These are phyloP conservation scores for Amitus sp. DNA, from an alignment of 2,888 invertebrate genomes.

Conservation along the genomic window DNA sequence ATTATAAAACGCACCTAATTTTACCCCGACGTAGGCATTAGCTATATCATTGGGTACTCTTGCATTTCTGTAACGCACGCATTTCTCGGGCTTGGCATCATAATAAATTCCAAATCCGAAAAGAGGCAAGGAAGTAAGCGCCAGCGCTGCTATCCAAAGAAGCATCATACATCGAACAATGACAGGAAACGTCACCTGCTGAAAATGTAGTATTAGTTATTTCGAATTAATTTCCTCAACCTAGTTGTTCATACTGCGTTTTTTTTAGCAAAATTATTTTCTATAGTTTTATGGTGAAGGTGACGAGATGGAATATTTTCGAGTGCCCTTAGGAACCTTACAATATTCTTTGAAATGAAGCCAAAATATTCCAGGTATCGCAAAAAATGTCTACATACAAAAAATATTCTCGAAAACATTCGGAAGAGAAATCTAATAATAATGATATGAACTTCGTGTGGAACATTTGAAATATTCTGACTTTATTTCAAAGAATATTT, in stretches of 20 bases:
- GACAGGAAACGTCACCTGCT: conserved; percentile 85
- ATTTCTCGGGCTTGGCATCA: conserved; percentile 66
- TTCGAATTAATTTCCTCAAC: conserved; percentile 10
- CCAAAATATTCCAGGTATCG: too few relatives aligned
- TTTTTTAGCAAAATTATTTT: too few relatives aligned
- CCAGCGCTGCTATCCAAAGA: conserved; percentile 76
- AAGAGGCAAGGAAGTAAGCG: conserved; percentile 80
- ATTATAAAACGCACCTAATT: conserved; percentile 75
- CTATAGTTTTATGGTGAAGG: too few relatives aligned
- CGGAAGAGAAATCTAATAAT: too few relatives aligned
- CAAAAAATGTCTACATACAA: too few relatives aligned
- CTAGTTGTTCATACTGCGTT: too few relatives aligned
- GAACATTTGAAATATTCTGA: too few relatives aligned
- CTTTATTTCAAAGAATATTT: background rate
- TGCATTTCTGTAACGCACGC: conserved; percentile 80
- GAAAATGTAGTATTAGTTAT: conserved; percentile 54
- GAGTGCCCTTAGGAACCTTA: too few relatives aligned
- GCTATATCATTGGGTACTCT: conserved; percentile 72
- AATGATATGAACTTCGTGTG: background rate
- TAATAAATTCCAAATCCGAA: conserved; percentile 69
- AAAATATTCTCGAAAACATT: too few relatives aligned
- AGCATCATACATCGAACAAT: conserved; percentile 77
- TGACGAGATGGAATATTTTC: too few relatives aligned
- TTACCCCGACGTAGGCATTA: conserved; percentile 81
- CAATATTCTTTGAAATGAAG: too few relatives aligned